Base-by-base conservation (phyloP, 2,888 invertebrate species). In the Aquatica leii region DNA sequence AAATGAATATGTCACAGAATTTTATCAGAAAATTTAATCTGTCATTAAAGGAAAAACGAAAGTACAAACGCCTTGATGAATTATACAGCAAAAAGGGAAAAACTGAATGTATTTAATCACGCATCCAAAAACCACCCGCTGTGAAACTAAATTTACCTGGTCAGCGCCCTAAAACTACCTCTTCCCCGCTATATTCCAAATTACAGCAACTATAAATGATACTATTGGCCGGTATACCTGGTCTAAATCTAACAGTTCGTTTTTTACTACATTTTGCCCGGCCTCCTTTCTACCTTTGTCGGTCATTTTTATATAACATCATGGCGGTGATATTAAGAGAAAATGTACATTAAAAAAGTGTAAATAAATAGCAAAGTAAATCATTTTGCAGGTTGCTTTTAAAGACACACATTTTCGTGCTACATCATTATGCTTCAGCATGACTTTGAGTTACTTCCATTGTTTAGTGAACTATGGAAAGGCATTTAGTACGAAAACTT, bases 181-280 rank as follows among this genome's bases (percentile, higher is more conserved):
- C 63, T 68, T 72, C 77, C 78, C 77, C 74, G 73, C 76, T 77
- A 71, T 73, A 69, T 69, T 72, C 59, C 72, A 72, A 74, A 77
- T 77, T 76, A 75, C 71, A 73, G 67, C 67, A 59, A 37, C 15
- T 9, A 34, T 43, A 59, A 59, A 49, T 59, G 68, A 73, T 76
- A 75, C 77, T 67, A 81, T 81, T 81, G 81, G 80, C 71, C 70
- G 71, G 55, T 12, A 49, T 71, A 70, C 73, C 71, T 71, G 73
- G 64, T 71, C 66, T 57, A 72, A 75, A 68, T 76, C 71, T 72
- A 74, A 73, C 74, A 73, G 67, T 71, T 66, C 66, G 63, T 59
- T 66, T 70, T 69, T 72, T 71, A 69, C 24, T 66, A 65, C 57
- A 37, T 51, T 63, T 66, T 61, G 67, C 53, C 67, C 66, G 65